Percentiles rank a stretch among this genome's conserved stretches.
Evolutionary conservation across 2,888 invertebrate species (phyloP).

Genomic region (Drosophila hamatofila): DNA sequence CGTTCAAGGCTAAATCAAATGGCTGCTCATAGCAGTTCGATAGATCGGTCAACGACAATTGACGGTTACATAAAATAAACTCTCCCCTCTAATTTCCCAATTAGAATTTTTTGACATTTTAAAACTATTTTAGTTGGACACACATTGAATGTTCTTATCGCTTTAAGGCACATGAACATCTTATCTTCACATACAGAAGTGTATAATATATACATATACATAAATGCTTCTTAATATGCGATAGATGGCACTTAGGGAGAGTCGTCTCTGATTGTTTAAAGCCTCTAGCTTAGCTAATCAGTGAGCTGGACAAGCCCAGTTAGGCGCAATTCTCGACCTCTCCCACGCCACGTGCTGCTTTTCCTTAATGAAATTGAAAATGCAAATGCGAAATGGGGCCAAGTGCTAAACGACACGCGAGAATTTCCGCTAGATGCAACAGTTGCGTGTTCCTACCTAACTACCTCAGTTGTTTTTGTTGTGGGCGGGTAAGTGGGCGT

Average conservation of each 20-base stretch:
- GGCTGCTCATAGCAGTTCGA: background rate
- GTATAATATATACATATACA: no score
- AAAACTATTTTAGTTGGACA: background rate
- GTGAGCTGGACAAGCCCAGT: conserved; percentile 40
- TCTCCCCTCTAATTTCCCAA: background rate
- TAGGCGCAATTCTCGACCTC: conserved; percentile 3
- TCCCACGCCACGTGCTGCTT: conserved; percentile 29
- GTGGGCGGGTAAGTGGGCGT: background rate
- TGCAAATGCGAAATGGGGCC: conserved; percentile 22
- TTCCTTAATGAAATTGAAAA: conserved; percentile 42
- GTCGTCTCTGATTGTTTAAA: conserved; percentile 24
- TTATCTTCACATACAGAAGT: conserved; percentile 35
- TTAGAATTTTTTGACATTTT: background rate
- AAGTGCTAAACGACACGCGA: conserved; percentile 49
- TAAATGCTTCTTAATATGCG: conserved; percentile 37
- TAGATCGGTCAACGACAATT: conserved; percentile 40
- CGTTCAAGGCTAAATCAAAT: conserved; percentile 46
- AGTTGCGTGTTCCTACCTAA: conserved; percentile 51
- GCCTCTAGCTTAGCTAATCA: conserved; percentile 33
- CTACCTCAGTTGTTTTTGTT: conserved; percentile 10
- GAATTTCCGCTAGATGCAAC: conserved; percentile 53
- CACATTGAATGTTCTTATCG: conserved; percentile 28
- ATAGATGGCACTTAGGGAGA: conserved; percentile 31
- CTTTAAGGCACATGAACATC: conserved; percentile 21
- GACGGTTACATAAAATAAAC: conserved; percentile 49